Conservation (phyloP, 1,140 invertebrate species). For the Diprion similis region DNA sequence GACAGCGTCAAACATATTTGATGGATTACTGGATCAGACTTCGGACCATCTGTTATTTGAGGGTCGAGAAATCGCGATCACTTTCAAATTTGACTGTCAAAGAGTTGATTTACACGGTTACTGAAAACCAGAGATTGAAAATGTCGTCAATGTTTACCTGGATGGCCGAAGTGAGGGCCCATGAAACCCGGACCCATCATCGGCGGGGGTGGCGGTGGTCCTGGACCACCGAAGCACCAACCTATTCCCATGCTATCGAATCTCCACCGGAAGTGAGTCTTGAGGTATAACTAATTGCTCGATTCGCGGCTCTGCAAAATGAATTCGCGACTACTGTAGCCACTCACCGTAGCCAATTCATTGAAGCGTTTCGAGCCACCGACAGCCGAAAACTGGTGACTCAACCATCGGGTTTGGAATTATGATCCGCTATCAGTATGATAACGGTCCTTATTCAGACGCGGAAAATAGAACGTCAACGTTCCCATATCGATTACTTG, state of each 20-base stretch:
- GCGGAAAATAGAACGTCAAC: background rate
- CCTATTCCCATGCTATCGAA: background rate
- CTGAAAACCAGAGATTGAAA: no score
- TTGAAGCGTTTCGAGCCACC: background rate
- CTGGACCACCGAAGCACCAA: background rate
- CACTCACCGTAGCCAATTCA: background rate
- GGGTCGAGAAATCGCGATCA: no score
- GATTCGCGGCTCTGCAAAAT: no score
- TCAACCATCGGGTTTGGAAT: background rate
- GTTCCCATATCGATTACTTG: background rate
- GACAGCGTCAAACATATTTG: no score
- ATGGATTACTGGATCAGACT: no score
- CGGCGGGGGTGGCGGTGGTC: background rate
- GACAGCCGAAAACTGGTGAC: background rate
- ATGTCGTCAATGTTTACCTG: background rate
- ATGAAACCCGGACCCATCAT: constrained; percentile 1
- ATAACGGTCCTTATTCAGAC: background rate
- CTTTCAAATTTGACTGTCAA: no score
- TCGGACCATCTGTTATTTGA: no score
- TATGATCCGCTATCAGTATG: background rate
- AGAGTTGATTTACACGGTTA: no score
- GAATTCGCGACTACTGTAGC: no score
- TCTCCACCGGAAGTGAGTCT: background rate
- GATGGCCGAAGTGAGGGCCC: background rate
- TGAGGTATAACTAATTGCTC: no score